Base-by-base conservation (phyloP, 1,140 invertebrate species). In the Brachionus manjavacas region DNA sequence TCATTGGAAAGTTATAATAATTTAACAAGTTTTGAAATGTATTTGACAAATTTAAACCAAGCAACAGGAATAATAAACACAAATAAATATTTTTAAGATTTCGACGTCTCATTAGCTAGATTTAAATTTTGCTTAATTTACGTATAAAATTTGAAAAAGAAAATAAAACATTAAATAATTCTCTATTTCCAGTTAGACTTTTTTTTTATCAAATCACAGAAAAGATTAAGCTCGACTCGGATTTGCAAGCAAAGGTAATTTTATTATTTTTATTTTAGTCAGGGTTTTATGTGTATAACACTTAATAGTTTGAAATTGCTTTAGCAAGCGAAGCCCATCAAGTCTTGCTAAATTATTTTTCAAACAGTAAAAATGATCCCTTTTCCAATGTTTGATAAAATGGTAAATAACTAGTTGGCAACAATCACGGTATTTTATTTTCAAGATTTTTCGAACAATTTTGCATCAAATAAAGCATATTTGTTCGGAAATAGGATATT, bases 1-100 rank as follows among this genome's bases (percentile, higher is more conserved):
- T 68, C n/a, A 68, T 31, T 39, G 14, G 8, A 20, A 72, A 39
- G 16, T 39, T 39, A 72, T 72, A 39, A 72, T 72, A 68, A 39
- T 72, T 72, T 72, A 35, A 39, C 68, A 41, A 72, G 68, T 72
- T 23, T 41, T 41, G 20, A 72, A 39, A 14, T 68, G 9, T 68
- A 28, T 68, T 68, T 68, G 31, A 41, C 28, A 76, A 76, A 49
- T 49, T 49, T 76, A 35, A 25, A 49, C 72, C 43, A 76, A 76
- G 72, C 72, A 76, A 76, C 72, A 76, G 25, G 8, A 76, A 76
- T 76, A 76, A 76, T 49, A 76, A 76, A 76, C 72, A 76, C 41
- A 76, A 76, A 76, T 76, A 76, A 76, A 76, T 76, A 76, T 25
- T 20, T 49, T 76, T 49, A 35, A 49, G 41, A 25, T 49, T 46